These are phyloP conservation scores for Himalopsyche anomala DNA, from an alignment of 2,888 invertebrate genomes.

Conservation along the genomic window DNA sequence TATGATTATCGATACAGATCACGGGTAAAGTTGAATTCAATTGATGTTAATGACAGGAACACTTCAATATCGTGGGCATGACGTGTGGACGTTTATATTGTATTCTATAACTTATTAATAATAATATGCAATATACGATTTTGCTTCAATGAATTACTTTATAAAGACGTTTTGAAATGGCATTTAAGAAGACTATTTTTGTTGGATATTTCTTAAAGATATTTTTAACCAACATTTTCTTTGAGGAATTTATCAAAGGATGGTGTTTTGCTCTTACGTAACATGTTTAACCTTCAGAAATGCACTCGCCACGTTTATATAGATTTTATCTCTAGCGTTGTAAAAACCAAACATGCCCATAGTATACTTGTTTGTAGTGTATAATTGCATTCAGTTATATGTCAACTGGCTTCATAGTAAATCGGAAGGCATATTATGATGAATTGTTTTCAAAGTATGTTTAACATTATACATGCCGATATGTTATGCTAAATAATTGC, in stretches of 20 bases:
- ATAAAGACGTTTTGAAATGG: neutral
- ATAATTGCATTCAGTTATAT: neutral
- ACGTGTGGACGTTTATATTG: no score
- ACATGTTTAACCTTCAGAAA: neutral
- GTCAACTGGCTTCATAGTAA: neutral
- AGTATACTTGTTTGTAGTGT: neutral
- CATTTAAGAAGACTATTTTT: neutral
- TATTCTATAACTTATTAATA: no score
- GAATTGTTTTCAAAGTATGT: no score
- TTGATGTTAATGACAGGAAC: no score
- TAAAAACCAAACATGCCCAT: neutral
- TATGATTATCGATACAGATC: no score
- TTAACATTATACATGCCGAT: no score
- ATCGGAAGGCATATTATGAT: no score
- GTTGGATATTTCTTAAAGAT: neutral
- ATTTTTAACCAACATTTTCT: neutral
- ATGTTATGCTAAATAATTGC: neutral
- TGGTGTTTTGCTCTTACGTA: neutral
- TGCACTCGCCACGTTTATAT: neutral
- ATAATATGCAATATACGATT: neutral
- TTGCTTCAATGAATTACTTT: neutral
- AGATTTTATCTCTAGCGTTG: neutral
- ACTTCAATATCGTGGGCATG: no score
- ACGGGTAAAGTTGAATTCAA: no score
- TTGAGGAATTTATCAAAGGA: neutral